Evolutionary conservation across 2,797 vertebrate species (phyloP).

Genomic region (Meda fulgida): DNA sequence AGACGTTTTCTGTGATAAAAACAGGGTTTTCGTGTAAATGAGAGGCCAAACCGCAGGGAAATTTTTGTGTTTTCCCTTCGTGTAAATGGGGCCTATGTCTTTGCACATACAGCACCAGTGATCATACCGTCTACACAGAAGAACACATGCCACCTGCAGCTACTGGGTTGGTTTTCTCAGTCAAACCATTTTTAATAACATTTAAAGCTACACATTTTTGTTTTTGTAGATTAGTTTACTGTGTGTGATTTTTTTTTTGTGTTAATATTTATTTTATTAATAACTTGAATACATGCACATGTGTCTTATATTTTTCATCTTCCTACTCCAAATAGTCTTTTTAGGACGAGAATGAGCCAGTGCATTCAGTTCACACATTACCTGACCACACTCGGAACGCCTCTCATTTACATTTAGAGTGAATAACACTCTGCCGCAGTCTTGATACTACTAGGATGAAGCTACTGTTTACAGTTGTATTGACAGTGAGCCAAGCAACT

Average conservation of each 20-base stretch:
- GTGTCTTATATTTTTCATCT: too few species aligned
- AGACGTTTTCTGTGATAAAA: too few species aligned
- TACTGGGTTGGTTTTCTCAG: constrained; percentile 54
- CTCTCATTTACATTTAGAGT: constrained; percentile 87
- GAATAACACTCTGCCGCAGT: constrained; percentile 74
- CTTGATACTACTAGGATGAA: constrained; percentile 71
- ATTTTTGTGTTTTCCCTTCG: too few species aligned
- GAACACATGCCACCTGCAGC: constrained; percentile 62
- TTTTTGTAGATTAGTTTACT: not conserved
- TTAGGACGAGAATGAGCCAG: constrained; percentile 65
- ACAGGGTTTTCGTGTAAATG: too few species aligned
- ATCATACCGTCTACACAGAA: constrained; percentile 30
- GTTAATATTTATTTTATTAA: not conserved
- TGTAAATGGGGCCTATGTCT: too few species aligned
- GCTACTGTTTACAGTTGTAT: constrained; percentile 69
- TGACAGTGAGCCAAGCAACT: constrained; percentile 71
- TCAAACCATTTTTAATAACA: constrained; percentile 34
- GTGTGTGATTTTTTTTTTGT: constrained; percentile 3
- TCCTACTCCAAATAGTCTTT: constrained; percentile 63
- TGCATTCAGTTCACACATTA: constrained; percentile 66
- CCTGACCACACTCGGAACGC: constrained; percentile 76
- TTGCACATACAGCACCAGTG: constrained; percentile 41
- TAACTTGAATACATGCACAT: not conserved
- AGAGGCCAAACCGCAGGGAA: too few species aligned
- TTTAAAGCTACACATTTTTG: constrained; percentile 34